Evolutionary conservation across 2,888 invertebrate genomes (phyloP).

Genomic region (Mythimna pallens): DNA sequence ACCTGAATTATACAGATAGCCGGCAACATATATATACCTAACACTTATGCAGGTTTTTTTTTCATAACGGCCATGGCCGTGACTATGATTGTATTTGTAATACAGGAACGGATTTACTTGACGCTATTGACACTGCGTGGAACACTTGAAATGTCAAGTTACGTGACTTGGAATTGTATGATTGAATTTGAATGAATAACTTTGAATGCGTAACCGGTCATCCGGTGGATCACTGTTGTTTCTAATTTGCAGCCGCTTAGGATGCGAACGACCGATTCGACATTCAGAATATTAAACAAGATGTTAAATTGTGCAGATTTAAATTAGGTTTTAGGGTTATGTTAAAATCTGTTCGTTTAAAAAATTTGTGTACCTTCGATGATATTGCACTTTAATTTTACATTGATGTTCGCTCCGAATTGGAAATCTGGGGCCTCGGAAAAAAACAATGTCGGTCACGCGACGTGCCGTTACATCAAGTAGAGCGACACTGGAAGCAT

Average conservation of each 20-base stretch:
- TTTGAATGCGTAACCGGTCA: conserved; percentile 72
- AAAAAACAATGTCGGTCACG: conserved; percentile 72
- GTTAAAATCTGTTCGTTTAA: not conserved
- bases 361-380: not conserved
- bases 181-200: conserved; percentile 77
- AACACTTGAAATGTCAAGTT: conserved; percentile 62
- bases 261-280: conserved; percentile 67
- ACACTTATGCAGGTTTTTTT: not conserved
- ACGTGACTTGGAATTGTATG: conserved; percentile 83
- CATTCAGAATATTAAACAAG: conserved; percentile 63
- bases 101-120: conserved; percentile 25
- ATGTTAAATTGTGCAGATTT: conserved; percentile 20
- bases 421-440: conserved; percentile 68
- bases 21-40: too few relatives aligned
- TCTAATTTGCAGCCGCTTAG: conserved; percentile 74
- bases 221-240: conserved; percentile 73
- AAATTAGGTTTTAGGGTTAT: conserved; percentile 2
- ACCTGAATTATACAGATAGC: too few relatives aligned
- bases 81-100: not conserved
- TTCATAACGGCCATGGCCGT: not conserved
- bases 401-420: conserved; percentile 38
- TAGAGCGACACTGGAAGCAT: conserved; percentile 84
- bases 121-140: conserved; percentile 39
- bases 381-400: conserved; percentile 12
- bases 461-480: conserved; percentile 80